These are phyloP conservation scores for Brienomyrus longianalis DNA, from an alignment of 2,113 vertebrate species.

Conservation along the genomic window DNA sequence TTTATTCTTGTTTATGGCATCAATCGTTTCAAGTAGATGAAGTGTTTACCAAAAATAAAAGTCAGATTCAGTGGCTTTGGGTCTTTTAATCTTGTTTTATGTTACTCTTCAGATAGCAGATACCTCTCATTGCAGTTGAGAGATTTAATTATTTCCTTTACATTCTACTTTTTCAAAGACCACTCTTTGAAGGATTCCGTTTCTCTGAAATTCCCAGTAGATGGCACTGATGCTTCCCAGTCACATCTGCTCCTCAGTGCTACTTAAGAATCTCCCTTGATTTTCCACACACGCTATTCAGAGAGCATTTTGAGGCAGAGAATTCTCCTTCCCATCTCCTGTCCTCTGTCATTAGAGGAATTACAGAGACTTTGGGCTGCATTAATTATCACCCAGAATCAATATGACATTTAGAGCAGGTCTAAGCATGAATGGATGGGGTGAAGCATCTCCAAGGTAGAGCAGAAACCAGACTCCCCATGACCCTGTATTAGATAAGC, in stretches of 20 bases:
- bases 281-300: background rate
- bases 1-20: background rate
- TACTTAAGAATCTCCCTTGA: background rate
- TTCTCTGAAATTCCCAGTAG: background rate
- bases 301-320: background rate
- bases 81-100: background rate
- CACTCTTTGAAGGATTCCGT: background rate
- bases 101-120: background rate
- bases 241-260: background rate
- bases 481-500: background rate
- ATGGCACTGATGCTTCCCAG: slow-evolving; percentile 1
- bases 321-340: background rate
- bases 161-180: background rate
- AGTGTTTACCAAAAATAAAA: background rate
- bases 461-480: background rate
- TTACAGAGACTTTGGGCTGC: background rate
- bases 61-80: background rate
- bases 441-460: background rate
- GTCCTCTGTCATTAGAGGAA: background rate
- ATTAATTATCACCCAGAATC: background rate
- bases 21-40: background rate
- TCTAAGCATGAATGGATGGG: background rate
- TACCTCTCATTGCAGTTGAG: background rate
- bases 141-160: background rate
- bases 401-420: background rate